Evolutionary conservation across 2,888 invertebrate genomes (phyloP), one percentile per base, ranked within the genome.

Genomic region (Dicyrtomina minuta): DNA sequence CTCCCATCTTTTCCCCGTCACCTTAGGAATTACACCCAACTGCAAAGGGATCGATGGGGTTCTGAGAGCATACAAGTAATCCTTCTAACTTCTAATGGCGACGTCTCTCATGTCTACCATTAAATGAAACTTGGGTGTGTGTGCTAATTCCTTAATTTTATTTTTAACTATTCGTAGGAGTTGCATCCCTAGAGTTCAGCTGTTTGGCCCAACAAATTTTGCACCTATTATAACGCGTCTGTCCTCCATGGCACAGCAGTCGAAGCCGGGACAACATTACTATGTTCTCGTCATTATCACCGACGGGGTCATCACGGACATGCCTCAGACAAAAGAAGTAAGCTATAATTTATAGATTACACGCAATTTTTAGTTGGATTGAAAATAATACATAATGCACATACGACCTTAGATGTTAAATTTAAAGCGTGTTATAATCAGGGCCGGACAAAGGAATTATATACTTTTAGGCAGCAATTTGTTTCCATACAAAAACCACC

Each of bases 171-270:
- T 59, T 69, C 70, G 27, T 55, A 77, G 77, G 60, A 75, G 73
- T 58, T 77, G 77, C 59, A 77, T 78, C 59, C 64, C 77, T 58
- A 77, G 72, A 61, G 69, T 78, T 68, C 84, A 85, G 75, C 80
- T 86, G 24, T 85, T 83, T 75, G 86, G 86, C 10, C 86, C 86
- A 12, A 86, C 86, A n/a, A 85, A 85, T 79, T 85, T 86, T 79
- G 81, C 85, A 26, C 85, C 85, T 1, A 81, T 83, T 60, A 83
- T 86, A 64, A 82, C 83, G 68, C 83, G 84, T 79, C 80, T 81
- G 8, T 78, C 80, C 1, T 71, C 81, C 43, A 81, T 84, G 78
- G 84, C 84, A 4, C 53, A 79, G 27, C 75, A 79, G 20, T 74
- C 77, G 65, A 78, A 77, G 64, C 82, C 82, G 68, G 84, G 84